phyloP scores from a whole-genome alignment of 2,797 vertebrate genomes.

The Balearica regulorum region DNA sequence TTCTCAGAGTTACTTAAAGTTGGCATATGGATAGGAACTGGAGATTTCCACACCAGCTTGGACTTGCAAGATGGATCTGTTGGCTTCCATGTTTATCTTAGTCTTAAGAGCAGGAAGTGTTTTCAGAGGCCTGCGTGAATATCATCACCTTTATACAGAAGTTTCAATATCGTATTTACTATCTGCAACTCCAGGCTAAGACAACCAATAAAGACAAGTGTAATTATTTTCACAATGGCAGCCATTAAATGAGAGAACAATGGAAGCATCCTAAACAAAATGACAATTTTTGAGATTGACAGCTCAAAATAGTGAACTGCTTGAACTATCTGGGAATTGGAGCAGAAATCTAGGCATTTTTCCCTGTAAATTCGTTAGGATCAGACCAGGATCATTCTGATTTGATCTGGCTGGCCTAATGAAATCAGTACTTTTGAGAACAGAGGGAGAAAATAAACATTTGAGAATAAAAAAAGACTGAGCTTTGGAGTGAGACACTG shows the following conservation, averaged over 20 bases:
- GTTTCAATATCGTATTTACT: background rate
- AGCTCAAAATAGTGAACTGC: background rate
- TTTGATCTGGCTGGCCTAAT: background rate
- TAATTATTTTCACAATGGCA: slow-evolving; percentile 5
- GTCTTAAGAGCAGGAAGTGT: slow-evolving; percentile 8
- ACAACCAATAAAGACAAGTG: background rate
- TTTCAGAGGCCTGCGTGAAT: slow-evolving; percentile 35
- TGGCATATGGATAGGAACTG: background rate
- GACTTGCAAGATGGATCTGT: background rate
- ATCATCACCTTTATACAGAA: slow-evolving; percentile 25
- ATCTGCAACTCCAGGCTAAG: background rate
- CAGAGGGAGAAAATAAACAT: background rate
- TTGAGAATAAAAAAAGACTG: background rate
- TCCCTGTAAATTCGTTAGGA: background rate
- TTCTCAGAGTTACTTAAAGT: background rate
- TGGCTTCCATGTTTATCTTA: background rate
- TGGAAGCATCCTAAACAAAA: background rate
- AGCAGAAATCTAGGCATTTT: background rate
- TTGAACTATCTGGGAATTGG: background rate
- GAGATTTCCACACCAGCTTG: background rate
- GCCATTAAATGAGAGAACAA: background rate
- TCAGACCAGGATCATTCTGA: background rate
- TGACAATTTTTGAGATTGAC: background rate
- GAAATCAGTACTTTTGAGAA: background rate
- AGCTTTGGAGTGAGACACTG: background rate